phyloP scores from a whole-genome alignment of 2,797 vertebrate species.

The Philypnodon macrostomus region DNA sequence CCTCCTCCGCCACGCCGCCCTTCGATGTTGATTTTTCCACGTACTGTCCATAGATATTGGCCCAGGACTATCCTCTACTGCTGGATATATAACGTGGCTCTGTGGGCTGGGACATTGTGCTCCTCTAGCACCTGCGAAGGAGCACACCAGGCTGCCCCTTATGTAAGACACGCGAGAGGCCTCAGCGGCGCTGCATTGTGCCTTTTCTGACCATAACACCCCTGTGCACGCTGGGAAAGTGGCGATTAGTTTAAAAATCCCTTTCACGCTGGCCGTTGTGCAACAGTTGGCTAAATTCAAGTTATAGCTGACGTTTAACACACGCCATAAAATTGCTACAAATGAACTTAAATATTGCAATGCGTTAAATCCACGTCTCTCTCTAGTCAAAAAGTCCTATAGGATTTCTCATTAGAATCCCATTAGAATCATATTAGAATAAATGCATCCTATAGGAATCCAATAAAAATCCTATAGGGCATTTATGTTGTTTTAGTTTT shows the following conservation, averaged over 20 bases:
- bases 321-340: background rate
- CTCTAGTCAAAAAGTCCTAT: too few relatives aligned
- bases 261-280: background rate
- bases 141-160: slow-evolving; percentile 20
- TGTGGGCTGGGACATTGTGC: slow-evolving; percentile 29
- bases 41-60: slow-evolving; percentile 12
- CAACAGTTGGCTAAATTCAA: background rate
- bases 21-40: slow-evolving; percentile 38
- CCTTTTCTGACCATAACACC: slow-evolving; percentile 1
- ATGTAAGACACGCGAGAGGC: slow-evolving; percentile 21
- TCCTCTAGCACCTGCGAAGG: slow-evolving; percentile 40
- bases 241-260: background rate
- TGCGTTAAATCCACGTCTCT: slow-evolving; percentile 1
- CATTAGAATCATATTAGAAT: too few relatives aligned
- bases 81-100: slow-evolving; percentile 2
- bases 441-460: too few relatives aligned
- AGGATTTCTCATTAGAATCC: too few relatives aligned
- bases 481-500: too few relatives aligned
- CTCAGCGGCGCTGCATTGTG: slow-evolving; percentile 27
- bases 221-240: background rate
- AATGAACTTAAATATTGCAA: background rate
- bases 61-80: slow-evolving; percentile 15
- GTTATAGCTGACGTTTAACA: background rate
- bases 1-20: slow-evolving; percentile 27
- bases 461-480: too few relatives aligned